Evolutionary conservation across 2,113 vertebrate genomes (phyloP).

Genomic region (Montifringilla adamsi): DNA sequence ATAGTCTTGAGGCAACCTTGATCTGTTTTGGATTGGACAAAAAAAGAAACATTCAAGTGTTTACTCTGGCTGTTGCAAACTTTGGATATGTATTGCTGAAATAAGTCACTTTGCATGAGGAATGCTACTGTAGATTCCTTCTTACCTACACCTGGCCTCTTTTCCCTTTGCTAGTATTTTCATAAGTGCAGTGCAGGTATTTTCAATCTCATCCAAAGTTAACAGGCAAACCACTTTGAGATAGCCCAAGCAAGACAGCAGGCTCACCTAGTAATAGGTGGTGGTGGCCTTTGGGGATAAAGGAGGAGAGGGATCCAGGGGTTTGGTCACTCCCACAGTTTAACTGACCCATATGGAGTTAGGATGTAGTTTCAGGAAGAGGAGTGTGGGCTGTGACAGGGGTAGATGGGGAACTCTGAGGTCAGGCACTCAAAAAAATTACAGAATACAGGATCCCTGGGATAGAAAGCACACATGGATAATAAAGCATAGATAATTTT

Average conservation of each 20-base stretch:
- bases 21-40: neutral
- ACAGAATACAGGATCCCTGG: neutral
- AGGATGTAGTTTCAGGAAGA: neutral
- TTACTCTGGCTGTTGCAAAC: neutral
- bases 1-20: rapidly evolving
- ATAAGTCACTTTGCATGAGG: neutral
- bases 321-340: neutral
- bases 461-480: neutral
- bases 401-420: neutral
- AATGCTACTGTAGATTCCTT: neutral
- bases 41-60: too few species aligned
- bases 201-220: neutral
- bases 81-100: neutral
- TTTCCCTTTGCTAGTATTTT: neutral
- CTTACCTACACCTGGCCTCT: neutral
- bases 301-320: neutral
- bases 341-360: neutral
- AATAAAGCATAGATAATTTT: neutral
- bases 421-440: neutral
- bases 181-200: neutral
- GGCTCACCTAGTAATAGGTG: neutral
- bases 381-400: neutral
- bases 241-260: neutral
- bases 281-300: neutral
- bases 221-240: neutral